Base-by-base conservation (phyloP, 2,888 invertebrate genomes). In the Liopterus haemorrhoidalis region DNA sequence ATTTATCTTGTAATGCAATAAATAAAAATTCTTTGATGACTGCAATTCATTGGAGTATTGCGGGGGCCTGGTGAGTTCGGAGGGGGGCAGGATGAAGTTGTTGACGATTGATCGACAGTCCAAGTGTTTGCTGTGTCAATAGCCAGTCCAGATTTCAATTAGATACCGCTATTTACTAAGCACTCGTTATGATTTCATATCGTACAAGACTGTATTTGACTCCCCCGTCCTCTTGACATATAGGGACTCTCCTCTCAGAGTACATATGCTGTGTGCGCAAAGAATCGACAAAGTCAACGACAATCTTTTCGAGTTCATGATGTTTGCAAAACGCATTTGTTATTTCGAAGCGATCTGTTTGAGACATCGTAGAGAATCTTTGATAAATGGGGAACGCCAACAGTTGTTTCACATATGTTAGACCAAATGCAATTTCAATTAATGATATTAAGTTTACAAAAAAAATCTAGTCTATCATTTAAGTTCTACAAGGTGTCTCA, bases 101-200 rank as follows among this genome's bases (percentile, higher is more conserved):
- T 20, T 53, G 54, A 57, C 64, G 62, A 65, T 65, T 64, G 65
- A 65, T 65, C 62, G 60, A 45, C 45, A 54, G 52, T 61, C 65
- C 64, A 65, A 68, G 67, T 68, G 66, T 67, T 67, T 67, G 66
- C 67, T 64, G 60, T 65, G 67, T 67, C 68, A 68, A 68, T 64
- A 68, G 33, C 58, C 57, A 58, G 61, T 59, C 66, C 64, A 64
- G 65, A 65, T 66, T 67, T 68, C 67, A 68, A 68, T 68, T 68
- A 68, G 68, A 63, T 61, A 58, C 57, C 61, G 58, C 60, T 67
- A 67, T 68, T 68, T 68, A 61, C 66, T 55, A 51, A 64, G 59
- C 68, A 64, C 68, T 68, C 66, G 68, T 67, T 67, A 67, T 66
- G 66, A 67, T 67, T 67, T 67, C 66, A 67, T 67, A 67, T 66